A percentile compares a stretch with the other conserved stretches of the same genome.
Conservation (phyloP, 2,888 invertebrate species). For the Oscheius sp. region DNA sequence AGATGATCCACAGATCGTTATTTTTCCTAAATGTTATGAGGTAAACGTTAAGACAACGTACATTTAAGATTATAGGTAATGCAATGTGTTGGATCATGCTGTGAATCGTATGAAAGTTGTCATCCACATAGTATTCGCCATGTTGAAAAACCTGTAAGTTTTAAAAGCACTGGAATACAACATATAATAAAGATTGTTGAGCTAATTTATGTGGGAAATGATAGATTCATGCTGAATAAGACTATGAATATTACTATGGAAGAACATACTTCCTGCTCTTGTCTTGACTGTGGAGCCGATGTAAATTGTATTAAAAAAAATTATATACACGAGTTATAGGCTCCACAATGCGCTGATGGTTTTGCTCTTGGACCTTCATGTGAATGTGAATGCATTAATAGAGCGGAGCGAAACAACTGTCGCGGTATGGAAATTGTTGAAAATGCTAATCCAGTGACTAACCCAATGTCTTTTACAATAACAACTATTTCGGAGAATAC, state of each 20-base stretch:
- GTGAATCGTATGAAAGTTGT: slow-evolving; percentile 43
- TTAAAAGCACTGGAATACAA: not conserved
- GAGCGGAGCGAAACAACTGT: slow-evolving; percentile 38
- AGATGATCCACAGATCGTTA: slow-evolving; percentile 42
- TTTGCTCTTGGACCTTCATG: slow-evolving; percentile 39
- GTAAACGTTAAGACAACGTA: slow-evolving; percentile 13
- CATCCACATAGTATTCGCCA: slow-evolving; percentile 44
- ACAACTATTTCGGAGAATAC: not conserved
- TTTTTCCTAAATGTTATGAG: slow-evolving; percentile 48
- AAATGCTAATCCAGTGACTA: not conserved
- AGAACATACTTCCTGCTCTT: slow-evolving; percentile 54
- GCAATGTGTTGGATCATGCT: slow-evolving; percentile 56
- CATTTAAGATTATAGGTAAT: slow-evolving; percentile 37
- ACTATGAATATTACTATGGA: slow-evolving; percentile 55
- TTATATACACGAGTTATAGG: slow-evolving; percentile 25
- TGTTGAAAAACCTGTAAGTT: slow-evolving; percentile 42
- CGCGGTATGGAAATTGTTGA: slow-evolving; percentile 32
- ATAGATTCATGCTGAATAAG: slow-evolving; percentile 48
- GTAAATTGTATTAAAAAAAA: slow-evolving; percentile 21
- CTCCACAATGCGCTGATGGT: slow-evolving; percentile 34
- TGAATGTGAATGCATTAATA: slow-evolving; percentile 45
- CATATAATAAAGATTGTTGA: slow-evolving; percentile 38
- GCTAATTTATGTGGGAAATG: slow-evolving; percentile 48
- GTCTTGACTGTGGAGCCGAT: slow-evolving; percentile 45
- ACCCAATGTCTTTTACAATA: too few relatives aligned